Conservation (phyloP, 2,888 invertebrate genomes). For the Drosophila merina region DNA sequence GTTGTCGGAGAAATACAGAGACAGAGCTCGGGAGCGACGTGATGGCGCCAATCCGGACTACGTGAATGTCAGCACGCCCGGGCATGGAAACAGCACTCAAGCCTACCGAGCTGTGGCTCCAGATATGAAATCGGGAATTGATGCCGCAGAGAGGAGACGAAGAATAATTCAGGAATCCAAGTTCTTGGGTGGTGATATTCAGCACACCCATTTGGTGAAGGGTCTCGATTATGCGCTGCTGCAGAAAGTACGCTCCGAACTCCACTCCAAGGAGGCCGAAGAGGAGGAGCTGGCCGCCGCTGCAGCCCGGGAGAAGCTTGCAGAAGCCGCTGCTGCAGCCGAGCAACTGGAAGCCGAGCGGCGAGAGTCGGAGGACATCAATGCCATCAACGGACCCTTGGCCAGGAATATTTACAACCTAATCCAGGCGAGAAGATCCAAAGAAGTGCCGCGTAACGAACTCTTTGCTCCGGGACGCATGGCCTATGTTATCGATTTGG, state of each 20-base stretch:
- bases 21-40: slow-evolving; percentile 94
- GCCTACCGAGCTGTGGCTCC: slow-evolving; percentile 95
- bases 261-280: slow-evolving; percentile 88
- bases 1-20: slow-evolving; percentile 95
- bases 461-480: slow-evolving; percentile 97
- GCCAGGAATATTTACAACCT: slow-evolving; percentile 88
- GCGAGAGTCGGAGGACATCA: slow-evolving; percentile 89
- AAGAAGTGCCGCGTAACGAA: slow-evolving; percentile 92
- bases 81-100: slow-evolving; percentile 81
- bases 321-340: slow-evolving; percentile 83
- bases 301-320: slow-evolving; percentile 71
- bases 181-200: slow-evolving; percentile 99
- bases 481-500: slow-evolving; percentile 99
- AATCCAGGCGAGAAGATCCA: slow-evolving; percentile 86
- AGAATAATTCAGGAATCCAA: slow-evolving; percentile 99
- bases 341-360: slow-evolving; percentile 83
- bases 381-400: slow-evolving; percentile 87
- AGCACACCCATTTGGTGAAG: slow-evolving; percentile 99
- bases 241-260: slow-evolving; percentile 97
- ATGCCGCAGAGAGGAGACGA: slow-evolving; percentile 96
- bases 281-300: slow-evolving; percentile 93
- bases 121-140: slow-evolving; percentile 96
- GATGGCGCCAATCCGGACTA: slow-evolving; percentile 93
- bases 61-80: slow-evolving; percentile 90
- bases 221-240: slow-evolving; percentile 96